A percentile compares a stretch with the other conserved stretches of the same genome.
phyloP scores from a whole-genome alignment of 2,888 invertebrate species.

The Dysmachus trigonus region DNA sequence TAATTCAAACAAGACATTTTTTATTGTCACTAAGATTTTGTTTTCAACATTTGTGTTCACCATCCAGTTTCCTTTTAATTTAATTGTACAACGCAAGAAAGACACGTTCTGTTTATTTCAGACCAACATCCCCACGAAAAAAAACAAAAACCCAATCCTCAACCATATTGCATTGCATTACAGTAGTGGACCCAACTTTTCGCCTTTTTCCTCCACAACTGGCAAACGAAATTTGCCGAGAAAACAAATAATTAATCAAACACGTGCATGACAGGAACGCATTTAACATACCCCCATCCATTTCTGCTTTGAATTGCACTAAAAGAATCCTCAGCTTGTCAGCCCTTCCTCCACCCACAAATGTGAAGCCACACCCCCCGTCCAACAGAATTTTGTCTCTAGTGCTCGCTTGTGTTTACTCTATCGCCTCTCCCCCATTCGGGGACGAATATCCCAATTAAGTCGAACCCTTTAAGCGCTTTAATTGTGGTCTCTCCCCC shows the following conservation, averaged over 20 bases:
- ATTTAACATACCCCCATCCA: not conserved
- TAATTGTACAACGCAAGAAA: not conserved
- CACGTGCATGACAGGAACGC: not conserved
- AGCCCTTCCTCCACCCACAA: not conserved
- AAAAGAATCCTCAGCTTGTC: not conserved
- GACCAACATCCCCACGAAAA: too few species aligned
- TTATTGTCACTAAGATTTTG: not conserved
- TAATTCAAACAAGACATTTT: constrained; percentile 47
- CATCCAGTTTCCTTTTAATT: not conserved
- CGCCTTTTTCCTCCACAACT: not conserved
- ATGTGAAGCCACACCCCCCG: not conserved
- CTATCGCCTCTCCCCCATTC: not conserved
- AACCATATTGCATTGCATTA: not conserved
- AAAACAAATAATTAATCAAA: not conserved
- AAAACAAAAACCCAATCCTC: not conserved
- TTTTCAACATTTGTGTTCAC: not conserved
- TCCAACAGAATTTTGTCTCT: not conserved
- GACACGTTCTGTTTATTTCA: not conserved
- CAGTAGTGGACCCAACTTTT: not conserved
- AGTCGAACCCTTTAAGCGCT: not conserved
- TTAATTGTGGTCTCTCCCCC: not conserved
- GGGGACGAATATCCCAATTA: not conserved
- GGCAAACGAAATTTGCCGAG: not conserved
- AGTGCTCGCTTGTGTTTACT: not conserved
- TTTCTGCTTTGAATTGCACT: not conserved